These are phyloP conservation scores for Hycleus phaleratus DNA, from an alignment of 1,140 invertebrate species.

Conservation along the genomic window DNA sequence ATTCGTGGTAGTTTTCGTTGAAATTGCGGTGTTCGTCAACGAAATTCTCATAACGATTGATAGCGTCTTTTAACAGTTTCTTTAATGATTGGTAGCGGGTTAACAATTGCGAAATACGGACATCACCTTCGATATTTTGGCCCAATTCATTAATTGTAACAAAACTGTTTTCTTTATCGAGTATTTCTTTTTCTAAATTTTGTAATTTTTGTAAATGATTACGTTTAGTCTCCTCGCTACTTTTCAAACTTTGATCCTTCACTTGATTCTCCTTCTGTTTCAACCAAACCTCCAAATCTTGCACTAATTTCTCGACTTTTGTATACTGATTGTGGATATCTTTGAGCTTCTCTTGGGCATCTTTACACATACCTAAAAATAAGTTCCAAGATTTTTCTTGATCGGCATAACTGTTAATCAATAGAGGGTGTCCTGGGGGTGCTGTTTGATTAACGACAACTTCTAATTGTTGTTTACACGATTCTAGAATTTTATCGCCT, in stretches of 20 bases:
- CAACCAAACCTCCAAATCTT: conserved; percentile 73
- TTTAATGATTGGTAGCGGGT: conserved; percentile 80
- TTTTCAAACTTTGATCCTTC: conserved; percentile 85
- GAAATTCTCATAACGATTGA: conserved; percentile 71
- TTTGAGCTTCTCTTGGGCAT: conserved; percentile 59
- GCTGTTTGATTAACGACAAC: conserved; percentile 72
- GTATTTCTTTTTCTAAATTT: conserved; percentile 65
- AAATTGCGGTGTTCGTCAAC: conserved; percentile 79
- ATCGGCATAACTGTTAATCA: conserved; percentile 69
- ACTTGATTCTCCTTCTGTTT: conserved; percentile 75
- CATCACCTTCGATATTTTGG: conserved; percentile 66
- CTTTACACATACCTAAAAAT: conserved; percentile 63
- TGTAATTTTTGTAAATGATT: conserved; percentile 73
- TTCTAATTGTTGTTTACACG: conserved; percentile 63
- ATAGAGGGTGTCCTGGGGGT: conserved; percentile 61
- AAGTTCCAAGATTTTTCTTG: conserved; percentile 68
- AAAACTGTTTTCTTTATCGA: conserved; percentile 62
- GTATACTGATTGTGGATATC: conserved; percentile 67
- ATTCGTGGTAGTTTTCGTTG: conserved; percentile 67
- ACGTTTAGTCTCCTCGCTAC: conserved; percentile 72
- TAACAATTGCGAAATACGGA: conserved; percentile 70
- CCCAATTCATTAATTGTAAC: conserved; percentile 61
- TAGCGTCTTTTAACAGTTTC: conserved; percentile 72
- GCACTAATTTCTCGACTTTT: conserved; percentile 69
- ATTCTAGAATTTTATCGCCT: conserved; percentile 63